Base-by-base conservation (phyloP, 2,113 vertebrate species). In the Epinephelus lanceolatus region DNA sequence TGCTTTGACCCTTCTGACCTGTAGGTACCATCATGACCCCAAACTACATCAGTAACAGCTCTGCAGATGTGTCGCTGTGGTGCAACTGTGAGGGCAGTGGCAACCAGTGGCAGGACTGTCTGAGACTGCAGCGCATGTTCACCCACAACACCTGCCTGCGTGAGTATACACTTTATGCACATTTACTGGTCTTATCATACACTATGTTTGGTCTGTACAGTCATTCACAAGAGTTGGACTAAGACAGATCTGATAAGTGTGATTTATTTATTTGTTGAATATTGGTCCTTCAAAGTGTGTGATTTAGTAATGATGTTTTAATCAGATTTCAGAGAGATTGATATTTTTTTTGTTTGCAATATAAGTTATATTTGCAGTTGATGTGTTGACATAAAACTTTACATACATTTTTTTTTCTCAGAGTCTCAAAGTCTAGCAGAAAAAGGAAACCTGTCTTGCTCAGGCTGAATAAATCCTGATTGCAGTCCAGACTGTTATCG, bases 1-100 rank as follows among this genome's bases (percentile, higher is more conserved):
- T 18, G 10, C 65, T 80, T 45, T 75, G 15, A 56, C 63, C 45
- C 40, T 13, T 82, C 51, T 86, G 25, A 78, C 72, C 63, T 62
- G 4, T 79, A 99, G 98, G 98, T 17, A 99, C 98, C 9, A 92
- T 94, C 76, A 97, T 99, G 96, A 99, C 98, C 8, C 98, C 98
- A 67, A 99, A 99, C 95, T 99, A 98, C 33, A 68, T 98, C 90
- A 97, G 96, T 78, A 98, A 97, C 87, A 92, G 93, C 92, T 99
- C 96, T 3, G 92, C 93, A 61, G 96, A 96, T 0, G 95, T 98
- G 75, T 96, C 97, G 1, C 93, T 98, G 90, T 97, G 96, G 96
- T 99, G 98, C 45, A 96, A 95, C 5, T 99, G 98, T 88, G 95
- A 96, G 70, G 97, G 96, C 88, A 99, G 97, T 1, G 98, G 97